phyloP scores from a whole-genome alignment of 2,888 invertebrate species.

The Pterobdella sp. region DNA sequence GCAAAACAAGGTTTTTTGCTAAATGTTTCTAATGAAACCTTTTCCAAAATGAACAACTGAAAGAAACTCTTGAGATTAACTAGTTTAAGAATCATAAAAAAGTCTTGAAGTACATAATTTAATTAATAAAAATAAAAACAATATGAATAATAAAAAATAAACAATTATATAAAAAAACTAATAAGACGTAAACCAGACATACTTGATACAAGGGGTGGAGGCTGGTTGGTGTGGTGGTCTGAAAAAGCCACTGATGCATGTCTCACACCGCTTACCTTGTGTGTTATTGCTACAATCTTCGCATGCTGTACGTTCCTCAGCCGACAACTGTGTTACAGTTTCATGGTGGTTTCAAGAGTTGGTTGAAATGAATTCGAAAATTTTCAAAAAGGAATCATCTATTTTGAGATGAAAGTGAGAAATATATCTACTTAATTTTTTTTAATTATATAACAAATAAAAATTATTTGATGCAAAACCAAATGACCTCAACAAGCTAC shows the following conservation, averaged over 20 bases:
- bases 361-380: too few species aligned
- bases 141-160: too few species aligned
- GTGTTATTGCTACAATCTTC: constrained; percentile 67
- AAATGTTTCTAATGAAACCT: neutral
- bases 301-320: constrained; percentile 62
- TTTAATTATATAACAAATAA: neutral
- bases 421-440: neutral
- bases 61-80: too few species aligned
- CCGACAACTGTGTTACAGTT: too few species aligned
- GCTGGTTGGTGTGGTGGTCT: constrained; percentile 59
- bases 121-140: too few species aligned
- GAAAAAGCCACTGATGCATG: constrained; percentile 58
- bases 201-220: constrained; percentile 46
- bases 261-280: constrained; percentile 42
- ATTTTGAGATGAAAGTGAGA: too few species aligned
- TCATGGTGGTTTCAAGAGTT: too few species aligned
- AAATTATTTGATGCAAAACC: neutral
- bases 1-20: too few species aligned
- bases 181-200: constrained; percentile 4
- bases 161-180: neutral
- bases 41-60: neutral
- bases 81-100: too few species aligned
- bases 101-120: too few species aligned
- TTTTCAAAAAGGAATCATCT: too few species aligned
- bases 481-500: neutral